phyloP scores from a whole-genome alignment of 2,888 invertebrate genomes.

The Agapostemon virescens region DNA sequence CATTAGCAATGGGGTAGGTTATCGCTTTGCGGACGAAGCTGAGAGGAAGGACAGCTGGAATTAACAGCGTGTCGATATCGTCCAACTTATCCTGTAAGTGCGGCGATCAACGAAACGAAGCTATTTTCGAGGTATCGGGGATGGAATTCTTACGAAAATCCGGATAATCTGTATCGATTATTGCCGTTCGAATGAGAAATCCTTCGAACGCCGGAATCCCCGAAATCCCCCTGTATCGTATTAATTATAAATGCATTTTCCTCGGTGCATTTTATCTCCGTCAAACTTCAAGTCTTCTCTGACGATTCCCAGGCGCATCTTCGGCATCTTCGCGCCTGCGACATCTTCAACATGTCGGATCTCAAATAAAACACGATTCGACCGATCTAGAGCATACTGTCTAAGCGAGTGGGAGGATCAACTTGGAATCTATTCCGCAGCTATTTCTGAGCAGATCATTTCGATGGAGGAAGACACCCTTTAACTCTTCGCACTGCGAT shows the following conservation, averaged over 20 bases:
- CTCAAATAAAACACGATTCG: too few species aligned
- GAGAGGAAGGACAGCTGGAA: slow-evolving; percentile 73
- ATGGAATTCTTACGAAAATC: slow-evolving; percentile 5
- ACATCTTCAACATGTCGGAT: too few species aligned
- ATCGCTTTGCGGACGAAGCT: slow-evolving; percentile 67
- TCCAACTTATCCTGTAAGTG: slow-evolving; percentile 60
- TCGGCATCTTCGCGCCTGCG: too few species aligned
- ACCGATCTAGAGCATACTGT: too few species aligned
- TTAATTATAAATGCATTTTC: background rate
- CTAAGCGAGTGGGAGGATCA: too few species aligned
- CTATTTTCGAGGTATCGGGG: slow-evolving; percentile 14
- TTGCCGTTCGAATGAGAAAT: background rate
- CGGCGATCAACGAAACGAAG: slow-evolving; percentile 26
- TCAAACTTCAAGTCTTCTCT: too few species aligned
- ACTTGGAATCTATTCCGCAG: too few species aligned
- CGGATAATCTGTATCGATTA: slow-evolving; percentile 3
- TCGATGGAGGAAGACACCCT: too few species aligned
- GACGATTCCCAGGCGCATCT: too few species aligned
- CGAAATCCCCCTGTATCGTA: background rate
- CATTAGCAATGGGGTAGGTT: slow-evolving; percentile 72
- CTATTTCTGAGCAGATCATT: too few species aligned
- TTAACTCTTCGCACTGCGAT: too few species aligned
- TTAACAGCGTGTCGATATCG: slow-evolving; percentile 72
- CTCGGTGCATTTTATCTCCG: too few species aligned
- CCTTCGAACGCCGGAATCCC: background rate